Evolutionary conservation across 2,113 vertebrate genomes (phyloP).

Genomic region (Seriola rivoliana): DNA sequence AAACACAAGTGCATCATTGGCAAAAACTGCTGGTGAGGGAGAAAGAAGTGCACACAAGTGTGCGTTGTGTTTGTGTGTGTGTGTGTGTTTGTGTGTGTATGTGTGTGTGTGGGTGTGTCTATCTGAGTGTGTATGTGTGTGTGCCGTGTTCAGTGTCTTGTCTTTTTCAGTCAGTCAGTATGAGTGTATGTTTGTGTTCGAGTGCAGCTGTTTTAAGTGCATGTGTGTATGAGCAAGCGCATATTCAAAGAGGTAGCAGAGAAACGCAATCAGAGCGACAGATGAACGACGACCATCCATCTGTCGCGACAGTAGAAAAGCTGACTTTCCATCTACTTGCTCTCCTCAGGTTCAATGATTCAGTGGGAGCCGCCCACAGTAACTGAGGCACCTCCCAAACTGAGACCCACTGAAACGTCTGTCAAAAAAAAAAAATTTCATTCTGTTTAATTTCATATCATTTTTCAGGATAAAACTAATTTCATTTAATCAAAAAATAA

Average conservation of each 20-base stretch:
- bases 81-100: constrained; percentile 31
- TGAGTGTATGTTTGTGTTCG: constrained; percentile 31
- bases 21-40: constrained; percentile 83
- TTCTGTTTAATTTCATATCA: background rate
- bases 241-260: constrained; percentile 80
- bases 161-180: constrained; percentile 20
- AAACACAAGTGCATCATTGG: constrained; percentile 81
- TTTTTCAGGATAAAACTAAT: background rate
- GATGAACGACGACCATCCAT: constrained; percentile 11
- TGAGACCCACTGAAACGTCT: background rate
- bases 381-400: background rate
- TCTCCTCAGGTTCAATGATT: constrained; percentile 16
- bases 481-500: background rate
- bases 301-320: constrained; percentile 22
- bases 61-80: constrained; percentile 10
- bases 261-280: constrained; percentile 58
- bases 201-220: constrained; percentile 49
- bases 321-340: background rate
- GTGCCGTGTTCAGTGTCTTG: constrained; percentile 33
- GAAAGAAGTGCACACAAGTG: constrained; percentile 69
- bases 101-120: constrained; percentile 26
- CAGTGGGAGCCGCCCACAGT: background rate
- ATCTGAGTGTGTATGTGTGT: constrained; percentile 34
- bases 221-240: constrained; percentile 55
- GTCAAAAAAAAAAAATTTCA: background rate